These are phyloP conservation scores for Venturia canescens DNA, from an alignment of 1,140 invertebrate species.

Conservation along the genomic window DNA sequence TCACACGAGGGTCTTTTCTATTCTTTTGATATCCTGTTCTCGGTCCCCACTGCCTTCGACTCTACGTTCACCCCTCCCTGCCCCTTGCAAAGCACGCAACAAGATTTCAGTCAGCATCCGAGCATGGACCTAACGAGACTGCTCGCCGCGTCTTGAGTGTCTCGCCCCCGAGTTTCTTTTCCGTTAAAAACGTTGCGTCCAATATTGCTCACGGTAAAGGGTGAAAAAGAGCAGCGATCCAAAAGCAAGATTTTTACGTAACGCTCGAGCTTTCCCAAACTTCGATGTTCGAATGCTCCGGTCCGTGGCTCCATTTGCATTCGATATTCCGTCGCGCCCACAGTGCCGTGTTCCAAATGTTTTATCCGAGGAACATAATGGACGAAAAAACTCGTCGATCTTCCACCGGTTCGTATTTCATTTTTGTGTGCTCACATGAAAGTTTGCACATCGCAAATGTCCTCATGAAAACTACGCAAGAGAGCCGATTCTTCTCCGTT, in stretches of 20 bases:
- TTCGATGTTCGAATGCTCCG: background rate
- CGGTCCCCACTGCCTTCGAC: conserved; percentile 59
- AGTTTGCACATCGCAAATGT: background rate
- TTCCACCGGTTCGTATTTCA: conserved; percentile 22
- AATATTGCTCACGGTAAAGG: background rate
- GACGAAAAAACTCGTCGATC: conserved; percentile 5
- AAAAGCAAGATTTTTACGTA: background rate
- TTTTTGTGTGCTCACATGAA: background rate
- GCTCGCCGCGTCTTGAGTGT: conserved; percentile 45
- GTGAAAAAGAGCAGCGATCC: background rate
- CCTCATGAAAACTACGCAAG: background rate
- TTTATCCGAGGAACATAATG: conserved; percentile 15
- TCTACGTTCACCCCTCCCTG: background rate
- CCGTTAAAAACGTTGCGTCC: background rate
- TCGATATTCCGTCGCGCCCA: background rate
- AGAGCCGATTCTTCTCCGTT: conserved; percentile 6
- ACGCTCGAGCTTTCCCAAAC: background rate
- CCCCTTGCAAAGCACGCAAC: conserved; percentile 6
- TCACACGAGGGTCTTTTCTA: conserved; percentile 71
- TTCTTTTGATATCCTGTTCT: conserved; percentile 75
- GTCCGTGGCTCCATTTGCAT: background rate
- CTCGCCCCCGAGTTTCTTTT: background rate
- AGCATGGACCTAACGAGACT: conserved; percentile 73
- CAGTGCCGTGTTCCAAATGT: background rate
- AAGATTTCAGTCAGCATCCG: conserved; percentile 71